Evolutionary conservation across 2,797 vertebrate species (phyloP).

Genomic region (Lerista edwardsae): DNA sequence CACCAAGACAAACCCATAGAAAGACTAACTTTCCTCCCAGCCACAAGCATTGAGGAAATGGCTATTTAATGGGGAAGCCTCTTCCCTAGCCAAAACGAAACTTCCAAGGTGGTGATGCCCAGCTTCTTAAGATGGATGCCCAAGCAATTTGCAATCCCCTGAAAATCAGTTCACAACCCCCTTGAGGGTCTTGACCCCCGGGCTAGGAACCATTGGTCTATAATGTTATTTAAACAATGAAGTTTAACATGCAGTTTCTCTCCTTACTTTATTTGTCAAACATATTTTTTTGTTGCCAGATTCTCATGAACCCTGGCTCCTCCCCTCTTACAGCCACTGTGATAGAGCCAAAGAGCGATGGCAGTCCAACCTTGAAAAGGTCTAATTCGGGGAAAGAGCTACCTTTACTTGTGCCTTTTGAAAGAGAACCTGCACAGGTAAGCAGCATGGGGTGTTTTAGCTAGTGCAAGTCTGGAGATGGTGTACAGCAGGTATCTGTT

Average conservation of each 20-base stretch:
- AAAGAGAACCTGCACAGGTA: slow-evolving; percentile 44
- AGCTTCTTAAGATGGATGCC: no score
- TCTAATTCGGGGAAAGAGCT: neutral
- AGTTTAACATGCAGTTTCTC: neutral
- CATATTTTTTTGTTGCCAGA: slow-evolving; percentile 47
- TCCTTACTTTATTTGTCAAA: neutral
- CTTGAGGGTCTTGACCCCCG: no score
- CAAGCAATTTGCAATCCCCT: no score
- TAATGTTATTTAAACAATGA: neutral
- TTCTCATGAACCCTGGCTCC: neutral
- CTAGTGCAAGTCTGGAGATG: neutral
- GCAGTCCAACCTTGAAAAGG: neutral
- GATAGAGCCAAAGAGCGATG: neutral
- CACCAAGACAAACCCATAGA: no score
- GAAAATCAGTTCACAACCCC: no score
- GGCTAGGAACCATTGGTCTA: no score
- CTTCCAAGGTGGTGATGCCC: no score
- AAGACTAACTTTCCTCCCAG: no score
- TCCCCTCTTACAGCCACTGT: accelerated
- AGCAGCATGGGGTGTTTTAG: neutral
- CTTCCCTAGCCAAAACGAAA: no score
- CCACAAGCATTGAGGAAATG: no score
- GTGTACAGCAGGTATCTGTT: no score
- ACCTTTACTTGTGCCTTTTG: neutral
- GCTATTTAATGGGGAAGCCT: no score